Conservation (phyloP, 2,113 vertebrate genomes). For the Electrona antarctica region DNA sequence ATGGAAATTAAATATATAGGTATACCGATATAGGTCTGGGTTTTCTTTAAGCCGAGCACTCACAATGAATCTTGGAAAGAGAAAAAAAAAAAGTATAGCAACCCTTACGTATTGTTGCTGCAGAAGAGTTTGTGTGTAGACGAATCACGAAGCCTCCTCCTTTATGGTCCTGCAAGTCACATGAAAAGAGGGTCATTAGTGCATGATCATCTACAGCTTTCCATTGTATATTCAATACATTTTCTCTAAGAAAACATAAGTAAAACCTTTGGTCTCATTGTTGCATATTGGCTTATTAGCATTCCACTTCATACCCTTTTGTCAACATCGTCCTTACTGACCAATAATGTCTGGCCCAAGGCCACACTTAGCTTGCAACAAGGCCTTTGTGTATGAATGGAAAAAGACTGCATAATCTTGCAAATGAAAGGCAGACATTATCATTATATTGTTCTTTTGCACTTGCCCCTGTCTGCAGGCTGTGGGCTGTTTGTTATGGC, state of each 20-base stretch:
- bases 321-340: constrained; percentile 51
- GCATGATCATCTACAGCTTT: constrained; percentile 33
- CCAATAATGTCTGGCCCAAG: constrained; percentile 63
- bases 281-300: constrained; percentile 46
- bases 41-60: not conserved
- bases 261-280: constrained; percentile 43
- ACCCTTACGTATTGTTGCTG: constrained; percentile 67
- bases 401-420: constrained; percentile 59
- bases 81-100: constrained; percentile 22
- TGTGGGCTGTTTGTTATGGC: constrained; percentile 58
- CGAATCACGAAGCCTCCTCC: constrained; percentile 33
- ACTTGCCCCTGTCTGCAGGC: constrained; percentile 48
- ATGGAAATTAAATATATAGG: constrained; percentile 23
- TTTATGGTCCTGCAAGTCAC: constrained; percentile 73
- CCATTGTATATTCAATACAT: constrained; percentile 45
- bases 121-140: constrained; percentile 28
- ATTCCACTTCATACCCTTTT: constrained; percentile 59
- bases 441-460: constrained; percentile 58
- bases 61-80: constrained; percentile 26
- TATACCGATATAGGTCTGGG: not conserved
- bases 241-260: constrained; percentile 42
- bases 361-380: constrained; percentile 51
- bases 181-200: constrained; percentile 55
- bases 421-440: constrained; percentile 58
- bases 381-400: constrained; percentile 47